Percentiles rank a stretch among this genome's conserved stretches.
These are phyloP conservation scores for Spodoptera litura DNA, from an alignment of 1,140 invertebrate genomes.

Conservation along the genomic window DNA sequence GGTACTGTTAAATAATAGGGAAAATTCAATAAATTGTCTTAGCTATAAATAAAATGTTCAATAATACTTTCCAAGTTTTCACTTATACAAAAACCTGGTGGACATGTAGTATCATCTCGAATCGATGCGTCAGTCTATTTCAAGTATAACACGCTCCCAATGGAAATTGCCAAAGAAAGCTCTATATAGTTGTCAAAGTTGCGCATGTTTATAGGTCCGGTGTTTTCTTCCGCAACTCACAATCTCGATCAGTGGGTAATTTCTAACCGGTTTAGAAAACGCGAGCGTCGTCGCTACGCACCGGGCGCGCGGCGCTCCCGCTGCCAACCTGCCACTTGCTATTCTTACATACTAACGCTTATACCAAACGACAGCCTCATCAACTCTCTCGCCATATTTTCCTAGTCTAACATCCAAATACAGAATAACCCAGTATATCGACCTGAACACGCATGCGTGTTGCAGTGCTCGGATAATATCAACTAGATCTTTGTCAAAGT, in stretches of 20 bases:
- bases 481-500: not conserved
- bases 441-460: slow-evolving; percentile 6
- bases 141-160: not conserved
- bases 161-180: slow-evolving; percentile 64
- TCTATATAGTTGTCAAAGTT: slow-evolving; percentile 57
- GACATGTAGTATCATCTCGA: not conserved
- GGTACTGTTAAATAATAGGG: no score
- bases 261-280: slow-evolving; percentile 86
- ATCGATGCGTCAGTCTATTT: not conserved
- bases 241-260: slow-evolving; percentile 84
- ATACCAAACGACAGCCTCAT: slow-evolving; percentile 46
- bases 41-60: not conserved
- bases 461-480: not conserved
- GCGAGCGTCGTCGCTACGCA: slow-evolving; percentile 62
- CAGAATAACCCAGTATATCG: slow-evolving; percentile 49
- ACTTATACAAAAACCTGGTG: not conserved
- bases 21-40: no score
- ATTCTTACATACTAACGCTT: slow-evolving; percentile 59
- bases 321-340: slow-evolving; percentile 57
- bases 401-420: slow-evolving; percentile 51
- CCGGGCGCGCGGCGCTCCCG: slow-evolving; percentile 42
- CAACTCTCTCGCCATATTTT: slow-evolving; percentile 73
- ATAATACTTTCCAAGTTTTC: not conserved
- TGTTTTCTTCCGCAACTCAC: slow-evolving; percentile 79
- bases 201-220: slow-evolving; percentile 69